Conservation (phyloP, 2,888 invertebrate species). For the Danaus chrysippus region DNA sequence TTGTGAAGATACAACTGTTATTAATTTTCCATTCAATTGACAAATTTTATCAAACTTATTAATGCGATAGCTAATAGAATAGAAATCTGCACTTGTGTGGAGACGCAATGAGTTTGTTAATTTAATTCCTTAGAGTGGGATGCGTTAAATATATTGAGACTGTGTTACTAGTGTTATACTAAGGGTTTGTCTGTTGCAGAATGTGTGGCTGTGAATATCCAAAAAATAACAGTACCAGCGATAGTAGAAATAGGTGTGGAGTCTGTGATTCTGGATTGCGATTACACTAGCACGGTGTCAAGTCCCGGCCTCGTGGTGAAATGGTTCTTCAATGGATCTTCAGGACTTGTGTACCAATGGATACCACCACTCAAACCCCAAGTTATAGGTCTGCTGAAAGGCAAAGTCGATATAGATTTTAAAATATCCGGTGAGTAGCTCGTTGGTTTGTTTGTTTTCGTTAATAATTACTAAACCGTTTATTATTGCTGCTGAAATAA, state of each 20-base stretch:
- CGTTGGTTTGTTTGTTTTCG: background rate
- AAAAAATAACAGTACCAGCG: constrained; percentile 61
- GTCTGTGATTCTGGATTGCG: constrained; percentile 59
- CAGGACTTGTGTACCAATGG: constrained; percentile 72
- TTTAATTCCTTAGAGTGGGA: background rate
- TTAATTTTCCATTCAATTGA: background rate
- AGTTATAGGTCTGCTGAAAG: constrained; percentile 69
- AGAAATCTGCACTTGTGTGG: too few species aligned
- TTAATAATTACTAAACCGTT: background rate
- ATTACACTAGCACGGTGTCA: constrained; percentile 45
- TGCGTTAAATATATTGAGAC: background rate
- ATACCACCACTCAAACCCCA: constrained; percentile 69
- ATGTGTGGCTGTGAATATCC: constrained; percentile 71
- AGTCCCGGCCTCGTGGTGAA: constrained; percentile 67
- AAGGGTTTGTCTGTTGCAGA: constrained; percentile 43
- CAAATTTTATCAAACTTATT: too few species aligned
- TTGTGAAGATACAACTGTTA: background rate
- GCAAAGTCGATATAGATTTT: constrained; percentile 65
- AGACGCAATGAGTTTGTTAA: too few species aligned
- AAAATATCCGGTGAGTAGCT: constrained; percentile 60
- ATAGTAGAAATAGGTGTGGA: constrained; percentile 62
- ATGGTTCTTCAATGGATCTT: constrained; percentile 73
- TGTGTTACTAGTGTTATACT: constrained; percentile 9
- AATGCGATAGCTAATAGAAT: too few species aligned
- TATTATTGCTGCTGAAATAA: background rate